Evolutionary conservation across 2,113 vertebrate species (phyloP), one percentile per base, ranked within the genome.

Genomic region (Callionymus lyra): DNA sequence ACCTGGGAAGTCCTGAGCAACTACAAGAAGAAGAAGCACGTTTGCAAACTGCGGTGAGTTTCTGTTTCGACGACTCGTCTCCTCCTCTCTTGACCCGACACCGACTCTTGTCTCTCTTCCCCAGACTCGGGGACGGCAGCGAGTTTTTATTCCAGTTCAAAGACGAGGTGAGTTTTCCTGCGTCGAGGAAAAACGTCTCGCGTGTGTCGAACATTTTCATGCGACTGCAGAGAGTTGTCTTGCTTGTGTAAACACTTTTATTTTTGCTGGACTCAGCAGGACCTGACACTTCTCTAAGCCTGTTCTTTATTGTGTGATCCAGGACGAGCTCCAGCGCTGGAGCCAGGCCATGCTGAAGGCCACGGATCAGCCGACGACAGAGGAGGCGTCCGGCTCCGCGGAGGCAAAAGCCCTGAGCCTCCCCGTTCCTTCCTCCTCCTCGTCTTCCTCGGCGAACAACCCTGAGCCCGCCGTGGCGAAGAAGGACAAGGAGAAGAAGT

Each of bases 21-120:
- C 77, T 98, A 97, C 73, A 98, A 97, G 84, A 99, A 97, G 66
- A 97, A 91, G 84, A 98, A 97, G 46, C 88, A 94, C 0, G 90
- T 99, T 35, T 89, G 90, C 71, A 97, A 91, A 69, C 83, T 99
- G 58, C 82, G 88, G 94, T 98, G 64, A 82, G 83, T 18, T 17
- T 3, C 4, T 13, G 4, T 1, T 38, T 38, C 16, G 1, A 9
- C 13, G 36, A 15, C 12, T 15, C 6, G n/a, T n/a, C 18, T 6
- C 6, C n/a, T 6, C 10, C 12, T 21, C 10, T 18, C 16, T 10
- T 18, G 10, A 10, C 1, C 10, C 11, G 32, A 16, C 19, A 31
- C 10, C 9, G 11, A 38, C 42, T 38, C 37, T 69, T 9, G 38
- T 49, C 50, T 73, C 67, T 57, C 52, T 46, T 56, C 76, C 63